Evolutionary conservation across 2,888 invertebrate genomes (phyloP).

Genomic region (Drosophila borealis): DNA sequence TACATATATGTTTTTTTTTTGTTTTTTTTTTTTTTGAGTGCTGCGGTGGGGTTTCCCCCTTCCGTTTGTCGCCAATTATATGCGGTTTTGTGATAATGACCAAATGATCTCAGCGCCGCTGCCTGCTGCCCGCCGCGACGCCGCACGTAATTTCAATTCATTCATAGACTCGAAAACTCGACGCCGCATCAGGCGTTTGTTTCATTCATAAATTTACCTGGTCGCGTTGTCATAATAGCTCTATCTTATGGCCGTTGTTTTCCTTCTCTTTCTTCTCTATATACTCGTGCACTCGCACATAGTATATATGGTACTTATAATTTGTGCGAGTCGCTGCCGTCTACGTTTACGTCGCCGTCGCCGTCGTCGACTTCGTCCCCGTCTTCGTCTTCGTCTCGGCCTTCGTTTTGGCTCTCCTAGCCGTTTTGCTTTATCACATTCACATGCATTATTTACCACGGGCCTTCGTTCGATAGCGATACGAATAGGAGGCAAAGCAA

Average conservation of each 20-base stretch:
- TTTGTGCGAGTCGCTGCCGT: slow-evolving; percentile 27
- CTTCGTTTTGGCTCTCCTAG: slow-evolving; percentile 17
- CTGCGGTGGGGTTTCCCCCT: slow-evolving; percentile 26
- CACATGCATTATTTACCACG: slow-evolving; percentile 50
- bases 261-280: slow-evolving; percentile 39
- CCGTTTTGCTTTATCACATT: slow-evolving; percentile 56
- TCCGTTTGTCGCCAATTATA: slow-evolving; percentile 79
- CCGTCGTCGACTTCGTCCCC: slow-evolving; percentile 4
- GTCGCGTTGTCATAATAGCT: slow-evolving; percentile 75
- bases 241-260: slow-evolving; percentile 59
- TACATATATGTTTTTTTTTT: background rate
- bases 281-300: slow-evolving; percentile 24
- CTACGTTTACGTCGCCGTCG: slow-evolving; percentile 1
- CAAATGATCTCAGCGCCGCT: slow-evolving; percentile 71
- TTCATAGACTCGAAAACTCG: slow-evolving; percentile 67
- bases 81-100: slow-evolving; percentile 81
- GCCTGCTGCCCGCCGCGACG: slow-evolving; percentile 33
- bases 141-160: slow-evolving; percentile 80
- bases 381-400: slow-evolving; percentile 7
- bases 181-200: slow-evolving; percentile 47
- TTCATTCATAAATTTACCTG: slow-evolving; percentile 79
- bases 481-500: slow-evolving; percentile 60
- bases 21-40: background rate
- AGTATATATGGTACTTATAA: slow-evolving; percentile 22
- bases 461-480: slow-evolving; percentile 51